phyloP scores from a whole-genome alignment of 1,140 invertebrate genomes.

The Heliothis subflexa region DNA sequence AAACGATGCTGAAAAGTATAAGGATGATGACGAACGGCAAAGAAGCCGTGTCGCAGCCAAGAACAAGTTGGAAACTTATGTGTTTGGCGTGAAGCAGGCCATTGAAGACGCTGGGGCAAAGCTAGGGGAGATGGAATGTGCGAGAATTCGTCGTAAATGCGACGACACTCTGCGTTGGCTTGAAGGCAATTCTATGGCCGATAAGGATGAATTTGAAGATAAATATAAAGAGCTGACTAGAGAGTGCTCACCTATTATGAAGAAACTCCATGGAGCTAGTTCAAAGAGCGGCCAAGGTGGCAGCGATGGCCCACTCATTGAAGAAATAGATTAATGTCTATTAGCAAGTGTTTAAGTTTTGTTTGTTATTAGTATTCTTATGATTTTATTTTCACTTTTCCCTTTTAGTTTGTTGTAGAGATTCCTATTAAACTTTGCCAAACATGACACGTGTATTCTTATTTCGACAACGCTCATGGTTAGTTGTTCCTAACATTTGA shows the following conservation, averaged over 20 bases:
- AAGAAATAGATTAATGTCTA: constrained; percentile 66
- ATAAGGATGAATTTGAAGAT: constrained; percentile 93
- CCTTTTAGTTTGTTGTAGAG: background rate
- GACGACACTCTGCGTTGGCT: constrained; percentile 87
- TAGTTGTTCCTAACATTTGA: too few relatives aligned
- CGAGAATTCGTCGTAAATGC: constrained; percentile 87
- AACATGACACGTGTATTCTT: too few relatives aligned
- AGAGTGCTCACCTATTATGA: constrained; percentile 90
- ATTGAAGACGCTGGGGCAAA: constrained; percentile 74
- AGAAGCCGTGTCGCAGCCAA: constrained; percentile 90
- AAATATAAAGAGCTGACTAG: constrained; percentile 90
- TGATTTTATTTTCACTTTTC: background rate
- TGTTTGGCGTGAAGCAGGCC: constrained; percentile 92
- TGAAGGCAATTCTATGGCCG: constrained; percentile 89
- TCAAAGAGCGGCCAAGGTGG: constrained; percentile 44
- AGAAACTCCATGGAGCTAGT: constrained; percentile 88
- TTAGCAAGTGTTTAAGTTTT: constrained; percentile 29
- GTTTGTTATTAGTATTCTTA: constrained; percentile 29
- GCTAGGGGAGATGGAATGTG: constrained; percentile 87
- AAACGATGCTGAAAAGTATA: constrained; percentile 90
- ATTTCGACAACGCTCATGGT: too few relatives aligned
- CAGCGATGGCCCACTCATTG: constrained; percentile 64
- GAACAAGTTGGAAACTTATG: constrained; percentile 93
- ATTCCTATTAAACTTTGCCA: too few relatives aligned
- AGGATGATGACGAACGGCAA: constrained; percentile 89